phyloP scores from a whole-genome alignment of 2,888 invertebrate genomes.

The Tenodera sinensis region DNA sequence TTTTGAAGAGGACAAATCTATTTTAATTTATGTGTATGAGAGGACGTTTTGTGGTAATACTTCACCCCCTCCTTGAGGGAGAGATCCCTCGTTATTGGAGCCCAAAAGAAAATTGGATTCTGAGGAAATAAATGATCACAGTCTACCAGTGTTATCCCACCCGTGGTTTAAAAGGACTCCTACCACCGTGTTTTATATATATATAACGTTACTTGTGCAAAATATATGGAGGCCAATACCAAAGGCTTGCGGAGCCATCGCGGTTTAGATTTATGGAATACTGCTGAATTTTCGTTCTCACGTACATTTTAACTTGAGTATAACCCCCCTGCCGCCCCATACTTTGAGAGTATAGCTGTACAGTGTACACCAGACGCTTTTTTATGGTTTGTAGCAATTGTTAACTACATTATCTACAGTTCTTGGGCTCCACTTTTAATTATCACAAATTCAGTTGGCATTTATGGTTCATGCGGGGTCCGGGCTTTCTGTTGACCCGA shows the following conservation, averaged over 20 bases:
- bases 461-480: not conserved
- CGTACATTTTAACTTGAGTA: conserved; percentile 14
- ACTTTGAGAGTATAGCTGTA: not conserved
- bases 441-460: not conserved
- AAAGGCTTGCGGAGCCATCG: not conserved
- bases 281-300: conserved; percentile 20
- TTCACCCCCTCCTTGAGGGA: conserved; percentile 14
- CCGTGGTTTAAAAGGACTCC: conserved; percentile 3
- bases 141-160: conserved; percentile 13
- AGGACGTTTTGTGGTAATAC: conserved; percentile 7
- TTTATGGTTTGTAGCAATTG: not conserved
- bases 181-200: not conserved
- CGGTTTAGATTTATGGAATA: conserved; percentile 24
- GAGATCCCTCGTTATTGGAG: conserved; percentile 25
- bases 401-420: not conserved
- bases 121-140: conserved; percentile 24
- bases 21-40: conserved; percentile 6
- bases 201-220: conserved; percentile 2
- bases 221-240: conserved; percentile 10
- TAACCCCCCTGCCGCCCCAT: not conserved
- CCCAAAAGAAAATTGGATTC: conserved; percentile 29
- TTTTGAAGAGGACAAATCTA: conserved; percentile 5
- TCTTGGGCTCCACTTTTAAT: not conserved
- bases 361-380: not conserved
- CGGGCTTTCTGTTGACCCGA: too few species aligned